Conservation (phyloP, 2,113 vertebrate species). For the Toxostoma redivivum region DNA sequence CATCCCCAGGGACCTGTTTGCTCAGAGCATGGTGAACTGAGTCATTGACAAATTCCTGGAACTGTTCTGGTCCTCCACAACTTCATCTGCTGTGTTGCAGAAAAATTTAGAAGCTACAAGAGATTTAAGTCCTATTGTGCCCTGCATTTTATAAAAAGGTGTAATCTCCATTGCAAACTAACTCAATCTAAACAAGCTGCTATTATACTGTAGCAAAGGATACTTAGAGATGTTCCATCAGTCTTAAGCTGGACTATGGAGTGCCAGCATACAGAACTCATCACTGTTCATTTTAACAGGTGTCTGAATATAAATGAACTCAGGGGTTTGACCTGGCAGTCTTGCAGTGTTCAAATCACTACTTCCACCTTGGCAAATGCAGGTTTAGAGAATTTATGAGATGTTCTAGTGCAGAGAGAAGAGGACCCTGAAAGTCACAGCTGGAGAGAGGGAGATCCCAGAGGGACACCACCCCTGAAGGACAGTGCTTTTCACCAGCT, state of each 20-base stretch:
- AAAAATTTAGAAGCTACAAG: not conserved
- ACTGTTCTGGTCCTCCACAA: not conserved
- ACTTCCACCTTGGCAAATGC: not conserved
- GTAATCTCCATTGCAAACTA: not conserved
- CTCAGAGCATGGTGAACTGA: not conserved
- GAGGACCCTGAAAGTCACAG: not conserved
- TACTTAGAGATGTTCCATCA: not conserved
- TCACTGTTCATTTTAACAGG: not conserved
- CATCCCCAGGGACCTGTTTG: not conserved
- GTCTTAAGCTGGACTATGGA: not conserved
- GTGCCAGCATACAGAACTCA: not conserved
- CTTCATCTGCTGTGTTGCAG: not conserved
- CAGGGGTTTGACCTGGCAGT: not conserved
- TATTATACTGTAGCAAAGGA: not conserved
- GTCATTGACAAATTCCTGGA: not conserved
- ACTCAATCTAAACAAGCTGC: not conserved
- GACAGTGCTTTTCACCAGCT: not conserved
- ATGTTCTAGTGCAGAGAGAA: not conserved
- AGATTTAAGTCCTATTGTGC: not conserved
- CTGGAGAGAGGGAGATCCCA: not conserved
- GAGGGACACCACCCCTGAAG: not conserved
- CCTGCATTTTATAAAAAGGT: not conserved
- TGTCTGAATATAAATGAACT: not conserved
- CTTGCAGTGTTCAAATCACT: not conserved
- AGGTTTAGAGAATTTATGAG: not conserved